These are phyloP conservation scores for Solen grandis DNA, from an alignment of 1,140 invertebrate species.

Conservation along the genomic window DNA sequence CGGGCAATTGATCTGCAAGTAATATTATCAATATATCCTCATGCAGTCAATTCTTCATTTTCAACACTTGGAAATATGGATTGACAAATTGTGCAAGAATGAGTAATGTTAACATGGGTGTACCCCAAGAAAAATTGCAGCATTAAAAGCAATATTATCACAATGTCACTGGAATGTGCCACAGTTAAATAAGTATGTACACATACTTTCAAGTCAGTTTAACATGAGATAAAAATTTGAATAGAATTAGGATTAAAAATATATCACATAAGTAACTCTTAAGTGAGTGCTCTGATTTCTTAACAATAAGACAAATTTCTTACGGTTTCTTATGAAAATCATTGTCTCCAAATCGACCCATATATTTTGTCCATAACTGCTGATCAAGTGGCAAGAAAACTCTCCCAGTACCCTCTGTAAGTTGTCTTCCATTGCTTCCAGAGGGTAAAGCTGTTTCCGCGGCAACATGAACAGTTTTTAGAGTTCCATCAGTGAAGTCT, in stretches of 20 bases:
- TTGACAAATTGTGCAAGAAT: too few species aligned
- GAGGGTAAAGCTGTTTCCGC: constrained; percentile 2
- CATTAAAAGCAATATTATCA: too few species aligned
- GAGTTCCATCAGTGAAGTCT: not conserved
- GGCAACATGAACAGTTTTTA: constrained; percentile 10
- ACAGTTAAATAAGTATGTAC: not conserved
- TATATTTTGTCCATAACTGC: constrained; percentile 21
- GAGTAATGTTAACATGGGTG: too few species aligned
- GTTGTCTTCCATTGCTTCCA: not conserved
- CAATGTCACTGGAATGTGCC: not conserved
- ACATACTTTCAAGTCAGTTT: not conserved
- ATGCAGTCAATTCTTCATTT: too few species aligned
- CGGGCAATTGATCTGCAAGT: too few species aligned
- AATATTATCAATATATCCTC: too few species aligned
- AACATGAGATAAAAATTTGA: not conserved
- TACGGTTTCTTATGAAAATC: too few species aligned
- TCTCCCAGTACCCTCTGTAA: not conserved
- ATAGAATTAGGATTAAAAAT: not conserved
- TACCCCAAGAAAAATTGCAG: too few species aligned
- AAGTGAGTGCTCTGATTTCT: not conserved
- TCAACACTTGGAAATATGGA: too few species aligned
- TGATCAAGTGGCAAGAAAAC: constrained; percentile 5
- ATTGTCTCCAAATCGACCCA: too few species aligned
- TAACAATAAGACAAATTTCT: too few species aligned
- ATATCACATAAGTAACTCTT: not conserved